Conservation (phyloP, 2,113 vertebrate species). For the Grus americana region DNA sequence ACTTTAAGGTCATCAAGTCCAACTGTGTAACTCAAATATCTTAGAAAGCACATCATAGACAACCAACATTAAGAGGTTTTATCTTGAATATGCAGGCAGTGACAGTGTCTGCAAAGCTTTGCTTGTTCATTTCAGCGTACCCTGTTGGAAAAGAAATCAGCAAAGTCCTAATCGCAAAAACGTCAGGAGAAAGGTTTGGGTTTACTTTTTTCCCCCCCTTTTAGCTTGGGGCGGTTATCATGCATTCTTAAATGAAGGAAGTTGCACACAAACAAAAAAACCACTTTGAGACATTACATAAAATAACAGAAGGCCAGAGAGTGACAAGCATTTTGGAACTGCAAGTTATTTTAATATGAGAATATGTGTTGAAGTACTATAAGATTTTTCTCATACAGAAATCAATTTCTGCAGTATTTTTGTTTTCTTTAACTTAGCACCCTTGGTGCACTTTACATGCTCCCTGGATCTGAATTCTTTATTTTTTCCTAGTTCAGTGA, state of each 20-base stretch:
- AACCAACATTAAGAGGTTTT: neutral
- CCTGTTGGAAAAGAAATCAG: neutral
- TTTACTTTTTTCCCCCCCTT: neutral
- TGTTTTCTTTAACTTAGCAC: neutral
- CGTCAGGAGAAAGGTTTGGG: fast-evolving
- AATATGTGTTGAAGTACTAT: neutral
- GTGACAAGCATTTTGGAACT: neutral
- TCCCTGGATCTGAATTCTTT: neutral
- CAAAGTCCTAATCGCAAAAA: neutral
- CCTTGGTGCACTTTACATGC: neutral
- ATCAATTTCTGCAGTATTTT: neutral
- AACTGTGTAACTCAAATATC: neutral
- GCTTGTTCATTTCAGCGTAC: neutral
- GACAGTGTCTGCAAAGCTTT: neutral
- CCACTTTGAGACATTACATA: neutral
- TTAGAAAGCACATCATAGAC: neutral
- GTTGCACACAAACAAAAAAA: neutral
- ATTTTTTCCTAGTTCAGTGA: neutral
- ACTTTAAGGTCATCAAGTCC: too few relatives aligned
- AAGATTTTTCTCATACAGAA: neutral
- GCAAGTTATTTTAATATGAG: neutral
- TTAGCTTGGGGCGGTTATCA: neutral
- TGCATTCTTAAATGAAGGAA: neutral
- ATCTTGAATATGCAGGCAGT: neutral
- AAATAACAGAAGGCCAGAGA: neutral